Conservation (phyloP, 2,113 vertebrate species). For the pig (Sus scrofa) region DNA sequence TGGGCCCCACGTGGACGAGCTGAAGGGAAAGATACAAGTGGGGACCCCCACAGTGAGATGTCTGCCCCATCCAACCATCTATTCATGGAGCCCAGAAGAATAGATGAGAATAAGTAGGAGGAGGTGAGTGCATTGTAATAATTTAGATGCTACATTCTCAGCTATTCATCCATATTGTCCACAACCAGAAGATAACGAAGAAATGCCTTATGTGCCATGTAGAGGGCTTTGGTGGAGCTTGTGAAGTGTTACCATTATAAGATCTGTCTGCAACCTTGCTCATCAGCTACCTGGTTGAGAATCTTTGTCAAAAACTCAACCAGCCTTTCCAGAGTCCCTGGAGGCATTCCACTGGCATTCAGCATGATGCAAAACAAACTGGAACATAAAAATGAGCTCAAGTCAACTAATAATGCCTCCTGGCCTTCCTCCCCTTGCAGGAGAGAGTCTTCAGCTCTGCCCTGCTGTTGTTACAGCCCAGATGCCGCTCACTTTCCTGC, state of each 20-base stretch:
- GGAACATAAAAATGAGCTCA: fast-evolving
- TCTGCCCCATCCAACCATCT: fast-evolving
- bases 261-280: no score
- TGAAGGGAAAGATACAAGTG: fast-evolving
- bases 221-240: fast-evolving
- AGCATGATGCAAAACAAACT: neutral
- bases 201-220: fast-evolving
- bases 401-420: fast-evolving
- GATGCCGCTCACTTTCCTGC: fast-evolving
- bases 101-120: fast-evolving
- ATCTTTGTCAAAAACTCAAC: no score
- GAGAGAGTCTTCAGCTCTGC: neutral
- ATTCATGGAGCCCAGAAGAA: fast-evolving
- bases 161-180: neutral
- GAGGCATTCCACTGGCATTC: fast-evolving
- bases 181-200: neutral
- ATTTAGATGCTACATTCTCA: neutral
- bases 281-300: fast-evolving
- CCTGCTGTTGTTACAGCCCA: fast-evolving
- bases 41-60: fast-evolving
- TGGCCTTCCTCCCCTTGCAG: fast-evolving
- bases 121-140: fast-evolving
- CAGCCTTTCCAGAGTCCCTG: neutral
- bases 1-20: fast-evolving
- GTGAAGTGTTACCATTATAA: fast-evolving